Evolutionary conservation across 2,113 vertebrate genomes (phyloP).

Genomic region (Zootoca vivipara): DNA sequence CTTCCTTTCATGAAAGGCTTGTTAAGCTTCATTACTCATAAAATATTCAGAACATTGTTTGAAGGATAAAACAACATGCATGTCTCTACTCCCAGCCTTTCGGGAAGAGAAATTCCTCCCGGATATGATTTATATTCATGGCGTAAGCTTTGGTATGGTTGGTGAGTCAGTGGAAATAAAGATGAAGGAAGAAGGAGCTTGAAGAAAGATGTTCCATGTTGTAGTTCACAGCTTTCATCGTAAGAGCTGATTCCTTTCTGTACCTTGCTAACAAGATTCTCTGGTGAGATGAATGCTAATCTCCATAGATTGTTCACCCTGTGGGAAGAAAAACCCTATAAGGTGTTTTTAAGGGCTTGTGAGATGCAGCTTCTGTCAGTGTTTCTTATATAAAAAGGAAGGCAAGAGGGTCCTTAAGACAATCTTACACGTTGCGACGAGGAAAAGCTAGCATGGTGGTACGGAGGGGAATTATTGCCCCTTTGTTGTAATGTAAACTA

Average conservation of each 20-base stretch:
- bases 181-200: constrained; percentile 24
- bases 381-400: constrained; percentile 60
- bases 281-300: constrained; percentile 62
- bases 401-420: constrained; percentile 11
- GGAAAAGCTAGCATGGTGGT: not conserved
- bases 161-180: constrained; percentile 57
- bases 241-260: constrained; percentile 63
- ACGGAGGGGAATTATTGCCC: not conserved
- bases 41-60: constrained; percentile 70
- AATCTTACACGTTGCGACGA: constrained; percentile 13
- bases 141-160: constrained; percentile 50
- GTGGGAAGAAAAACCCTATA: constrained; percentile 30
- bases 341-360: constrained; percentile 63
- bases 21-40: constrained; percentile 57
- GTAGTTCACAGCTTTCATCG: constrained; percentile 45
- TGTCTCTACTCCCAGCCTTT: constrained; percentile 42
- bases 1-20: constrained; percentile 39
- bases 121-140: constrained; percentile 60
- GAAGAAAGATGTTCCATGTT: constrained; percentile 50
- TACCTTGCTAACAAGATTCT: constrained; percentile 57
- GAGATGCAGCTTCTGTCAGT: constrained; percentile 20
- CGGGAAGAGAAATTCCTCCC: constrained; percentile 57
- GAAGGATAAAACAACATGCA: constrained; percentile 63
- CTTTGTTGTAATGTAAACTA: not conserved
- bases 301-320: constrained; percentile 44